Evolutionary conservation across 2,888 invertebrate species (phyloP), one percentile per base, ranked within the genome.

Genomic region (Coleophora deauratella): DNA sequence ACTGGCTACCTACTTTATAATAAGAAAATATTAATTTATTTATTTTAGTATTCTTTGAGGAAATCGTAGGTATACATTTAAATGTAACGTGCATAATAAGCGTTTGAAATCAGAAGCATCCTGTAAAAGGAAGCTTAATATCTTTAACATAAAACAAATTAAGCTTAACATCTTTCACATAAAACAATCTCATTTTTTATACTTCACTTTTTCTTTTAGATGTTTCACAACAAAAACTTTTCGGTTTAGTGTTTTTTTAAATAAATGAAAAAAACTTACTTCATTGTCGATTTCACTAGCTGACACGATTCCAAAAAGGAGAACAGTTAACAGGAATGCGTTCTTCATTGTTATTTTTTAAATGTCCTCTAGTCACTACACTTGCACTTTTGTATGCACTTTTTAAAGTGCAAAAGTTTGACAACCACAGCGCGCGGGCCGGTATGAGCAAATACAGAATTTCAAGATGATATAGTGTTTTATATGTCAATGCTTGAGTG

Each of bases 271-370:
- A 21, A 21, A 21, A 44, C 44, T 45, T 47, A 84, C 84, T 70
- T 73, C 80, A 66, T 77, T 76, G 44, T 75, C 68, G 54, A 75
- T 63, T 57, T 79, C 75, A 68, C 66, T 74, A 40, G 75, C 66
- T 49, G 57, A 62, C 49, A 65, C 81, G 62, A 81, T 72, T 46
- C 84, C 82, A 52, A 84, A 63, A 46, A 82, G 62, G 54, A 80
- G 59, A 59, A 82, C 60, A 50, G 75, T 62, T 52, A 82, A 60
- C 47, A 81, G 49, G 52, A 73, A 54, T 45, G 65, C 70, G 65
- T 46, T 59, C 62, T 74, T 81, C 84, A 84, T 84, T 61, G 61
- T 79, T 38, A 42, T 40, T 50, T 34, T 41, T 36, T 27, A 15
- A 38, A 12, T n/a, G 46, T 46, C 41, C 61, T 59, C 57, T 51